A percentile compares a stretch with the other conserved stretches of the same genome.
Evolutionary conservation across 1,140 invertebrate species (phyloP).

Genomic region (Protaetia brevitarsis): DNA sequence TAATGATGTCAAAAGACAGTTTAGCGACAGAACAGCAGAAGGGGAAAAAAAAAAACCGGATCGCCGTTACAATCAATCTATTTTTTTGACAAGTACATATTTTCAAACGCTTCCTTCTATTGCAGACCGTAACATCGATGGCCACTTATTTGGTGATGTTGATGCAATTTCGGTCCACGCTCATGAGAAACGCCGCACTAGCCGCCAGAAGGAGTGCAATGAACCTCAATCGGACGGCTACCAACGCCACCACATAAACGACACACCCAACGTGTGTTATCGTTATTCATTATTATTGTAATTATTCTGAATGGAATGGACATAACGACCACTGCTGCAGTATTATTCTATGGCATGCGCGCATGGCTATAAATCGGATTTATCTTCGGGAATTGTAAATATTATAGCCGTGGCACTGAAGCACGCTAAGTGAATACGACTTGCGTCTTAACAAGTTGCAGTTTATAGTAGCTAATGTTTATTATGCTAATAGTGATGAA

Average conservation of each 20-base stretch:
- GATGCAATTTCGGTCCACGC: slow-evolving; percentile 71
- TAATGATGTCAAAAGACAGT: too few species aligned
- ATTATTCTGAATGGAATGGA: neutral
- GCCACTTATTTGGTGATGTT: slow-evolving; percentile 66
- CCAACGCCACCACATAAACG: neutral
- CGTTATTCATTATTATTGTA: neutral
- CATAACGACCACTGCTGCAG: neutral
- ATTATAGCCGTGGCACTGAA: too few species aligned
- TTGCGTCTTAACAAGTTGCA: too few species aligned
- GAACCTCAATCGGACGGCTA: slow-evolving; percentile 6
- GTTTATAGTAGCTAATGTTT: too few species aligned
- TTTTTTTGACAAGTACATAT: too few species aligned
- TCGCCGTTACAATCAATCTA: too few species aligned
- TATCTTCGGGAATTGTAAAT: slow-evolving; percentile 19
- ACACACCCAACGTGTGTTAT: neutral
- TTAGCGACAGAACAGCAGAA: too few species aligned
- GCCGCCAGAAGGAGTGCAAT: slow-evolving; percentile 34
- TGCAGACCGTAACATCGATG: slow-evolving; percentile 63
- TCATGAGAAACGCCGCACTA: slow-evolving; percentile 44
- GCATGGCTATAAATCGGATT: slow-evolving; percentile 21
- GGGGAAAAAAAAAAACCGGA: too few species aligned
- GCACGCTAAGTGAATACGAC: too few species aligned
- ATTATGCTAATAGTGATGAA: too few species aligned
- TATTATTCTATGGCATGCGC: neutral
- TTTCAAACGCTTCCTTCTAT: too few species aligned